Percentiles rank a stretch among this genome's conserved stretches.
These are phyloP conservation scores for Tipula lateralis DNA, from an alignment of 2,888 invertebrate genomes.

Conservation along the genomic window DNA sequence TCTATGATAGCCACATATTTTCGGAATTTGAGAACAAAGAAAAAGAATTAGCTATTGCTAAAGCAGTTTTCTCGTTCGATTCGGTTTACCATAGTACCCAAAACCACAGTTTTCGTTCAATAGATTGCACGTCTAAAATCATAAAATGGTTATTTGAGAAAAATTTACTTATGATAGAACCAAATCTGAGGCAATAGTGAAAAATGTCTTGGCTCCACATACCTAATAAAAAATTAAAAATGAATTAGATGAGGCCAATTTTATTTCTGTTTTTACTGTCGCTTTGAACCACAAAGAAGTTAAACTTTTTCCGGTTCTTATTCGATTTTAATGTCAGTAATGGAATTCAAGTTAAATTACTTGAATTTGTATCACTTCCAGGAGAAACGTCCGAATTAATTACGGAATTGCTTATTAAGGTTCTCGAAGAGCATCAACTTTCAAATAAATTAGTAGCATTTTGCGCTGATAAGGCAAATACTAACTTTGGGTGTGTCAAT, in stretches of 20 bases:
- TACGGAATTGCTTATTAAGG: constrained; percentile 26
- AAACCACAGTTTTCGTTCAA: constrained; percentile 32
- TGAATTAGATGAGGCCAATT: background rate
- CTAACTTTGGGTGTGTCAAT: constrained; percentile 29
- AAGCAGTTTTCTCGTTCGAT: constrained; percentile 30
- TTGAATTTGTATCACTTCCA: too few relatives aligned
- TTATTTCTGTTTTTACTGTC: constrained; percentile 29
- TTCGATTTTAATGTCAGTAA: constrained; percentile 27
- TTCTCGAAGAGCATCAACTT: background rate
- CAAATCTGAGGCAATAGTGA: background rate
- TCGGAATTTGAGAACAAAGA: background rate
- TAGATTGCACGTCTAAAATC: constrained; percentile 31
- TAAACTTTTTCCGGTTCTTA: constrained; percentile 31
- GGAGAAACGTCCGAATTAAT: constrained; percentile 31
- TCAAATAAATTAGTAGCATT: too few relatives aligned
- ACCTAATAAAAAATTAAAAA: background rate
- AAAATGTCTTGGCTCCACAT: background rate
- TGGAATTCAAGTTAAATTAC: too few relatives aligned
- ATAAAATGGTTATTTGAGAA: constrained; percentile 30
- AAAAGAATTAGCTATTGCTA: background rate
- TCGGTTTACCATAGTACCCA: constrained; percentile 29
- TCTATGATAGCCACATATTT: background rate
- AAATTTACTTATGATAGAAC: constrained; percentile 31
- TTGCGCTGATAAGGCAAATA: constrained; percentile 25
- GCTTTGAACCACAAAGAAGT: too few relatives aligned